Conservation (phyloP, 2,888 invertebrate species). For the Anticlea derivata region DNA sequence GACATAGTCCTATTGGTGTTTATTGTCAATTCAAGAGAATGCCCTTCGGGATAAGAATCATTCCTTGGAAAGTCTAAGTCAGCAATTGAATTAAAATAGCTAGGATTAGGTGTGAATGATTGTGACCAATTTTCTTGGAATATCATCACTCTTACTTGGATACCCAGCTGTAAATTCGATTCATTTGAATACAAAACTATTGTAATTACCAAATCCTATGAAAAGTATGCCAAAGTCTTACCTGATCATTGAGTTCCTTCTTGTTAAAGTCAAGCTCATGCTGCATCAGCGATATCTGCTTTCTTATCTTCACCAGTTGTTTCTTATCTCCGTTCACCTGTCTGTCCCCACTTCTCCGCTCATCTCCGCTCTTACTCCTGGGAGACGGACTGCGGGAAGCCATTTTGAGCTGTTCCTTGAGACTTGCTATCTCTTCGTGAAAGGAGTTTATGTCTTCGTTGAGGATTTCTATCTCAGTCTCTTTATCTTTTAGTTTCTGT, state of each 20-base stretch:
- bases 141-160: too few species aligned
- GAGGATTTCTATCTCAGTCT: slow-evolving; percentile 81
- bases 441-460: slow-evolving; percentile 78
- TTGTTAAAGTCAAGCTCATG: slow-evolving; percentile 75
- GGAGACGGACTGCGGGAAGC: slow-evolving; percentile 83
- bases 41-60: background rate
- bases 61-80: background rate
- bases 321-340: slow-evolving; percentile 84
- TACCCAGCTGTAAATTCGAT: too few species aligned
- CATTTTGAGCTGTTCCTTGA: slow-evolving; percentile 77
- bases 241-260: slow-evolving; percentile 79
- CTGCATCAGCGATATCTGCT: slow-evolving; percentile 70
- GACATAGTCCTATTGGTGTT: too few species aligned
- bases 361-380: slow-evolving; percentile 81
- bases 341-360: slow-evolving; percentile 69
- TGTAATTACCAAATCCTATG: too few species aligned
- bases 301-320: slow-evolving; percentile 81
- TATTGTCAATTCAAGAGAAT: background rate
- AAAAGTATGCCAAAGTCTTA: too few species aligned
- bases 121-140: too few species aligned
- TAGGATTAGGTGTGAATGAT: too few species aligned
- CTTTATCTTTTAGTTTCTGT: slow-evolving; percentile 76
- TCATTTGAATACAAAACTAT: too few species aligned
- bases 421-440: slow-evolving; percentile 75
- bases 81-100: too few species aligned